Conservation (phyloP, 2,888 invertebrate genomes). For the Plutella xylostella region DNA sequence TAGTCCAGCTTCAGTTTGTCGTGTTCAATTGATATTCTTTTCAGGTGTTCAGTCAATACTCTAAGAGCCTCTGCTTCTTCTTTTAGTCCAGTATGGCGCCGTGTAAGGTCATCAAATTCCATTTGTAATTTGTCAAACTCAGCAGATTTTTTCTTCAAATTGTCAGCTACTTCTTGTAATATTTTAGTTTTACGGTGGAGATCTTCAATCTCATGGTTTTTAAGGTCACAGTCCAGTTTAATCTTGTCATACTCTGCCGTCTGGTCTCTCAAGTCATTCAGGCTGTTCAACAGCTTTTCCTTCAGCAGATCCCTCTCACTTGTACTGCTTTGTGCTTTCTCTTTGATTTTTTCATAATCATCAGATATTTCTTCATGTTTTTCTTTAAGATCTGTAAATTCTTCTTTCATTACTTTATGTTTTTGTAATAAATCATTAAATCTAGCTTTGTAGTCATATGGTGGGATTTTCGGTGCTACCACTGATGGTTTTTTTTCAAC, state of each 20-base stretch:
- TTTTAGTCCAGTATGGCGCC: slow-evolving; percentile 47
- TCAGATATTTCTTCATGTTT: slow-evolving; percentile 62
- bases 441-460: slow-evolving; percentile 76
- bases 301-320: slow-evolving; percentile 46
- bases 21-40: slow-evolving; percentile 50
- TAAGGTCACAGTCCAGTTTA: slow-evolving; percentile 51
- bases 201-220: slow-evolving; percentile 53
- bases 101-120: slow-evolving; percentile 41
- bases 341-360: slow-evolving; percentile 61
- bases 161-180: slow-evolving; percentile 49
- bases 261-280: slow-evolving; percentile 46
- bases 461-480: slow-evolving; percentile 66
- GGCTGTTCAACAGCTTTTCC: slow-evolving; percentile 40
- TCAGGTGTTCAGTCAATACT: slow-evolving; percentile 48
- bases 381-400: slow-evolving; percentile 61
- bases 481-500: slow-evolving; percentile 44
- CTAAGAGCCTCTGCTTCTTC: slow-evolving; percentile 54
- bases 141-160: slow-evolving; percentile 44
- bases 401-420: slow-evolving; percentile 64
- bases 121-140: slow-evolving; percentile 46
- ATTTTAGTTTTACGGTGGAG: slow-evolving; percentile 47
- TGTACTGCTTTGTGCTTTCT: slow-evolving; percentile 36
- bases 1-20: slow-evolving; percentile 51
- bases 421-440: slow-evolving; percentile 72
- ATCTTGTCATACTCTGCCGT: slow-evolving; percentile 41